Percentiles rank a stretch among this genome's conserved stretches.
Evolutionary conservation across 2,797 vertebrate species (phyloP).

Genomic region (Tragopan temminckii): DNA sequence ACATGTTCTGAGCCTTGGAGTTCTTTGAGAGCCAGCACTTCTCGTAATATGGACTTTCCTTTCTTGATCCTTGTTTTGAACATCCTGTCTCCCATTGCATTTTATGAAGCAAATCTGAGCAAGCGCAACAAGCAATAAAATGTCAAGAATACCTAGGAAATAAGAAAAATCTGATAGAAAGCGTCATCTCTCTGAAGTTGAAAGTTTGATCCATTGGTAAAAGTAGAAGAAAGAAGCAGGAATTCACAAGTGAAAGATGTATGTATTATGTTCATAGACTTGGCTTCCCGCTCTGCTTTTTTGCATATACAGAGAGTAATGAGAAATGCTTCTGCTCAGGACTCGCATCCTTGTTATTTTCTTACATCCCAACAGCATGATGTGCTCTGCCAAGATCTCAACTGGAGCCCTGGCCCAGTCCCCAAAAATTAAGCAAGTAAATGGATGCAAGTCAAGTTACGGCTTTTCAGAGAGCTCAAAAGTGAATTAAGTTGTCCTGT

Average conservation of each 20-base stretch:
- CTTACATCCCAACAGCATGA: background rate
- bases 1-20: background rate
- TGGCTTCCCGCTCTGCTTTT: background rate
- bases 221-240: background rate
- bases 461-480: background rate
- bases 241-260: background rate
- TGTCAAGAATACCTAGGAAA: background rate
- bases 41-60: background rate
- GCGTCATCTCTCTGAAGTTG: background rate
- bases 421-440: constrained; percentile 34
- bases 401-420: background rate
- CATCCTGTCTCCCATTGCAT: fast-evolving
- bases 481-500: background rate
- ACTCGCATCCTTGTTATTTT: constrained; percentile 13
- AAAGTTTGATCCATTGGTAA: background rate
- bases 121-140: background rate
- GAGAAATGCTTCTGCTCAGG: background rate
- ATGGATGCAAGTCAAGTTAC: constrained; percentile 27
- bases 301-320: background rate
- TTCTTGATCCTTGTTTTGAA: background rate
- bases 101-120: background rate
- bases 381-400: constrained; percentile 4
- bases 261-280: background rate
- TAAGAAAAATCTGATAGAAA: background rate
- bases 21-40: background rate